Evolutionary conservation across 2,888 invertebrate species (phyloP), one percentile per base, ranked within the genome.

Genomic region (Neoitamus cyanurus): DNA sequence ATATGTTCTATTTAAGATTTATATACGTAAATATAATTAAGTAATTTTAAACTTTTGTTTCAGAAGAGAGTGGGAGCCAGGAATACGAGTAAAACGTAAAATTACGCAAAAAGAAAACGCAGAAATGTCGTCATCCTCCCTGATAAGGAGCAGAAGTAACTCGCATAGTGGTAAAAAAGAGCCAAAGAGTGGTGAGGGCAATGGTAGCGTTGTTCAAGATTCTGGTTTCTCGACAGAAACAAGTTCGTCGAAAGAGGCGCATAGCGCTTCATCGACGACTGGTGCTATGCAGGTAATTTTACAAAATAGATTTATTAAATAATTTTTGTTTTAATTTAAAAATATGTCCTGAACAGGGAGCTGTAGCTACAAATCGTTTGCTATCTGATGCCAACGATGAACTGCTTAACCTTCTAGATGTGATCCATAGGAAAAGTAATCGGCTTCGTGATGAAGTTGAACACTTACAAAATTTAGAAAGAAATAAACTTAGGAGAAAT

Each of bases 191-290:
- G 94, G 93, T 86, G 91, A 91, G 88, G 93, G 92, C 85, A 92
- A 92, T 87, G 92, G 92, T 68, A 93, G 93, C 84, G 93, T 94
- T 86, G 93, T 95, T 30, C 95, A 95, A 89, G 97, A 97, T 92
- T 97, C 97, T 77, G 97, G 97, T 84, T 97, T 97, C 92, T 97
- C 97, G 91, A 97, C 97, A 86, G 97, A 97, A 92, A 96, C 96
- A 82, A 96, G 96, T 83, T 95, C 95, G 89, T 96, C 95, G 88
- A 95, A 95, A 90, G 95, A 95, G 90, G 95, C 96, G 87, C 95
- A 96, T 89, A 94, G 94, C 89, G 93, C 94, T 73, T 94, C 95
- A 28, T 94, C 95, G 84, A 93, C 94, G 86, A 93, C 93, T 85
- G 92, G 92, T 87, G 91, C 92, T 87, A 90, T 92, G 87, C 91